Evolutionary conservation across 1,140 invertebrate species (phyloP), one percentile per base, ranked within the genome.

Genomic region (Hesperophylax magnus): DNA sequence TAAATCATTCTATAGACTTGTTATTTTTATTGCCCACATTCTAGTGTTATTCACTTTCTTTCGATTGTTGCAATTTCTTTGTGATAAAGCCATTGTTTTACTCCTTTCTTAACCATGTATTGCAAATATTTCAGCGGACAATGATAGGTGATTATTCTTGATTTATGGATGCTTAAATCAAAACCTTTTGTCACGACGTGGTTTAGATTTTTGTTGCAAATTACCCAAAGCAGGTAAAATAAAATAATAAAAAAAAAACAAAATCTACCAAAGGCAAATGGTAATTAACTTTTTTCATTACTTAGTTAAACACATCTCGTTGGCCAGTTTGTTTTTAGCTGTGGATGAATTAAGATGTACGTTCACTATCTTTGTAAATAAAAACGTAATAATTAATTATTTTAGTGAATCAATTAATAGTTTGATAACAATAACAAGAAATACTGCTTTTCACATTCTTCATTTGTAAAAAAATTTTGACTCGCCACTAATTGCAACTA

Each of bases 101-200:
- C 52, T 18, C 71, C 11, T 56, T 27, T 56, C 27, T 75, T 67
- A 58, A 75, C 71, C 71, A 75, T 17, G 71, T 75, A 58, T 58
- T 75, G 71, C 71, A 75, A 75, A 75, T 75, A 75, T 56, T 75
- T 75, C 20, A n/a, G 52, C 71, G 15, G 6, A 75, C 22, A 75
- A 75, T 56, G 53, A 56, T 8, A 24, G 54, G 20, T 31, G 52
- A 75, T 75, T 27, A 75, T 6, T 24, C 22, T 27, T 17, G 71
- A 75, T 75, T 17, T 75, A 56, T 58, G 22, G 14, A 14, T 2
- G 11, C 58, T 54, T 58, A 58, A 72, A 72, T 53, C 69, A 72
- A 52, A 20, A 18, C 17, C 39, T 27, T 27, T 67, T 52, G 24
- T 20, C 0, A 1, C 63, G 0, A 65, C 5, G 31, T 52, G 3